phyloP scores from a whole-genome alignment of 2,888 invertebrate species.

The Sussaba pulchella region DNA sequence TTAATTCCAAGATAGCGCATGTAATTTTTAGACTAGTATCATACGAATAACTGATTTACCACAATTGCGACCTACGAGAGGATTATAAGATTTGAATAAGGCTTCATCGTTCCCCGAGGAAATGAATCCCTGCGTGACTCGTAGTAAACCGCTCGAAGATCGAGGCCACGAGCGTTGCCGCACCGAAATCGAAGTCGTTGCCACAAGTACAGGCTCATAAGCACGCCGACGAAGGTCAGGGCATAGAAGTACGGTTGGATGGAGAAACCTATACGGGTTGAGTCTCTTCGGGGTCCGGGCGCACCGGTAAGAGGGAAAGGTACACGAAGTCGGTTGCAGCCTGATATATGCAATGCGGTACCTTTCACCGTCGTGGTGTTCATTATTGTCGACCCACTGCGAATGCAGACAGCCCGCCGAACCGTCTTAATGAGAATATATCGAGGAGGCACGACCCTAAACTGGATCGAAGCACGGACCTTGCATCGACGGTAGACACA shows the following conservation, averaged over 20 bases:
- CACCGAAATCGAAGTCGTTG: constrained; percentile 6
- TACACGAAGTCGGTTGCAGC: constrained; percentile 14
- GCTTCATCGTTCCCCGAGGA: not conserved
- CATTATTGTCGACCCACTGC: constrained; percentile 30
- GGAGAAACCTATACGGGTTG: constrained; percentile 55
- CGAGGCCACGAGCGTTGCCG: constrained; percentile 31
- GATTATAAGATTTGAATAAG: not conserved
- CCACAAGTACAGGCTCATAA: not conserved
- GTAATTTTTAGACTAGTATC: too few relatives aligned
- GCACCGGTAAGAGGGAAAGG: constrained; percentile 41
- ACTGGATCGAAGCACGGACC: constrained; percentile 11
- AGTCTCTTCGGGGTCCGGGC: constrained; percentile 28
- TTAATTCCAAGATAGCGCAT: too few relatives aligned
- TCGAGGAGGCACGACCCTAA: constrained; percentile 19
- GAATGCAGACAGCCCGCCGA: constrained; percentile 6
- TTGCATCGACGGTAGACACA: not conserved
- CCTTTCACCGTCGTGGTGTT: constrained; percentile 40
- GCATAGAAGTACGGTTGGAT: constrained; percentile 38
- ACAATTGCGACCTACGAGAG: too few relatives aligned
- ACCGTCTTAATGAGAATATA: constrained; percentile 40
- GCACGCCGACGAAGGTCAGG: constrained; percentile 35
- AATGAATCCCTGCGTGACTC: constrained; percentile 2
- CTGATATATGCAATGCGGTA: not conserved
- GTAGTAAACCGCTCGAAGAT: constrained; percentile 19
- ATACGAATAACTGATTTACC: too few relatives aligned